Evolutionary conservation across 2,888 invertebrate species (phyloP).

Genomic region (Callimorpha dominula): DNA sequence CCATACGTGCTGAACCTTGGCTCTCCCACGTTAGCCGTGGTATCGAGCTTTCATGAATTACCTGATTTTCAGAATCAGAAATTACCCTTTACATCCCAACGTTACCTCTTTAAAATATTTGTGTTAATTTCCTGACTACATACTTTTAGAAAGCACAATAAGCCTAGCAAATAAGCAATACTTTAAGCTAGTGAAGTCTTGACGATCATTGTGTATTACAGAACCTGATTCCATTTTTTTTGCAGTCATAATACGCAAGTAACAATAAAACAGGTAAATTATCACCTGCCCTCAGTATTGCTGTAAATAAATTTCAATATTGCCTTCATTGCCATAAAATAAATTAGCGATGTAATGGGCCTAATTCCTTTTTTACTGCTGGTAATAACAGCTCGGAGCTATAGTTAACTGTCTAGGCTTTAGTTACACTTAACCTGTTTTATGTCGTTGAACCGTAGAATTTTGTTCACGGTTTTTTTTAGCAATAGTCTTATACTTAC

Average conservation of each 20-base stretch:
- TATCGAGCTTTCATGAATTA: no score
- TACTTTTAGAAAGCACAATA: not conserved
- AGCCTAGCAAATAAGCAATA: not conserved
- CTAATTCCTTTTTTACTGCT: conserved; percentile 63
- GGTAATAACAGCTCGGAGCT: conserved; percentile 54
- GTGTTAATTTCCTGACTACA: no score
- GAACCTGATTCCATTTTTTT: not conserved
- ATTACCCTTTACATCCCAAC: not conserved
- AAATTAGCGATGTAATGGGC: conserved; percentile 55
- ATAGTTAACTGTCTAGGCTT: conserved; percentile 37
- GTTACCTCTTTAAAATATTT: not conserved
- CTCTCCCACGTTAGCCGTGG: no score
- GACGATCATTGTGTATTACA: not conserved
- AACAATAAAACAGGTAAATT: conserved; percentile 17
- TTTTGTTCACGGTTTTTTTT: not conserved
- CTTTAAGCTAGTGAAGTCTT: not conserved
- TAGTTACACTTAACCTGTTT: conserved; percentile 24
- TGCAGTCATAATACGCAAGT: conserved; percentile 4
- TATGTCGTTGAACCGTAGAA: not conserved
- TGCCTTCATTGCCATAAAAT: conserved; percentile 49
- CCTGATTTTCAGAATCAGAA: no score
- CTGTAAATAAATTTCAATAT: conserved; percentile 44
- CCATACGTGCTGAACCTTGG: no score
- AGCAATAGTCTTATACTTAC: not conserved
- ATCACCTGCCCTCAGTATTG: conserved; percentile 29